These are phyloP conservation scores for Drymodes brunneopygia DNA, from an alignment of 2,113 vertebrate species.

Conservation along the genomic window DNA sequence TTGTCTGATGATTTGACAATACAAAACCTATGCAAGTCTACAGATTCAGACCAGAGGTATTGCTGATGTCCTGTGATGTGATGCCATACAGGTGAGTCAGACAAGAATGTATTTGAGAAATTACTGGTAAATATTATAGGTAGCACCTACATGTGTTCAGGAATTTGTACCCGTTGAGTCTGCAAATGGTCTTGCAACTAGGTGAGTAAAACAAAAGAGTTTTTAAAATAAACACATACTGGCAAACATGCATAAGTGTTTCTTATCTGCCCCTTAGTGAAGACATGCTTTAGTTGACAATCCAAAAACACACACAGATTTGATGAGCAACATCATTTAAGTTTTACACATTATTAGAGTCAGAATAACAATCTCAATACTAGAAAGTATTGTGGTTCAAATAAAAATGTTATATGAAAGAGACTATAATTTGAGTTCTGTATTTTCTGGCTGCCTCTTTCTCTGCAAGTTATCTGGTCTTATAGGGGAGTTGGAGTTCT, in stretches of 20 bases:
- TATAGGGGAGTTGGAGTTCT: background rate
- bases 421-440: background rate
- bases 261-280: background rate
- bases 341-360: background rate
- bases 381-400: background rate
- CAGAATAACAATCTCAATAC: background rate
- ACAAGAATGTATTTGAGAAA: background rate
- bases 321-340: background rate
- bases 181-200: background rate
- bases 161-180: background rate
- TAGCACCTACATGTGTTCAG: background rate
- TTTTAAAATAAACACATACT: background rate
- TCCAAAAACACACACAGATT: background rate
- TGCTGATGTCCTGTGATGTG: background rate
- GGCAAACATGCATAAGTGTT: background rate
- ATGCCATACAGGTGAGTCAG: background rate
- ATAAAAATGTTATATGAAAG: background rate
- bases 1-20: background rate
- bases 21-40: background rate
- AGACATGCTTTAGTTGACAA: background rate
- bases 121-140: background rate
- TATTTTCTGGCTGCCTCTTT: background rate
- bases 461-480: background rate
- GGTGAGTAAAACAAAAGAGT: background rate
- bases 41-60: background rate